Conservation (phyloP, 2,797 vertebrate genomes). For the Myoxocephalus aenaeus region DNA sequence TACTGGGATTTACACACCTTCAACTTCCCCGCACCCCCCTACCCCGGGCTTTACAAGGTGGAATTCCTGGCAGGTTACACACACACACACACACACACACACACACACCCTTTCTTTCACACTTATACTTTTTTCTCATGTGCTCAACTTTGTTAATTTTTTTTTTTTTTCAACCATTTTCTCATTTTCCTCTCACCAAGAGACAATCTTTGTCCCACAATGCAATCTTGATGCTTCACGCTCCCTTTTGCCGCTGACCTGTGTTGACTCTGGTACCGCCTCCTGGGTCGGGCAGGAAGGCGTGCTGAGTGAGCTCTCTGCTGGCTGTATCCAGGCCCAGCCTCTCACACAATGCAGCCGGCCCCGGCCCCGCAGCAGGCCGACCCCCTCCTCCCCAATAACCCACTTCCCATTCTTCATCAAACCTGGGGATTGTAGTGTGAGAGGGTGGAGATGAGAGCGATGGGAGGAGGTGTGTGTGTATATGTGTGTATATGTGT, state of each 20-base stretch:
- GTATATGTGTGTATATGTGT: constrained; percentile 9
- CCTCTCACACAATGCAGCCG: constrained; percentile 84
- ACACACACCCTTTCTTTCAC: constrained; percentile 25
- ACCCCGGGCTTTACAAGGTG: constrained; percentile 61
- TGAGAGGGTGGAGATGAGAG: constrained; percentile 81
- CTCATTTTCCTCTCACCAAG: constrained; percentile 13
- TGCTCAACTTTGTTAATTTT: not conserved
- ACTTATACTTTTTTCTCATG: constrained; percentile 5
- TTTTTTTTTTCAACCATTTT: not conserved
- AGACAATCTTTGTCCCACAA: constrained; percentile 41
- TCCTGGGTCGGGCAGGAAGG: constrained; percentile 81
- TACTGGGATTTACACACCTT: constrained; percentile 64
- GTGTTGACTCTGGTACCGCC: constrained; percentile 76
- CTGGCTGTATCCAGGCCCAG: constrained; percentile 80
- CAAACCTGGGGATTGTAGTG: constrained; percentile 84
- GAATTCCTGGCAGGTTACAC: constrained; percentile 63
- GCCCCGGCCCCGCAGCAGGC: constrained; percentile 48
- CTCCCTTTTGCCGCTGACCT: constrained; percentile 68
- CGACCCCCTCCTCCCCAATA: constrained; percentile 54
- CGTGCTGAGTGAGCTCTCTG: constrained; percentile 78
- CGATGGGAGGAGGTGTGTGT: constrained; percentile 61
- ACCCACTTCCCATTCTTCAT: constrained; percentile 82
- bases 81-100: constrained; percentile 30
- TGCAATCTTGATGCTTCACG: constrained; percentile 43
- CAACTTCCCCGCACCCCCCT: constrained; percentile 1